A percentile compares a stretch with the other conserved stretches of the same genome.
Evolutionary conservation across 2,888 invertebrate genomes (phyloP).

Genomic region (Notodonta dromedarius): DNA sequence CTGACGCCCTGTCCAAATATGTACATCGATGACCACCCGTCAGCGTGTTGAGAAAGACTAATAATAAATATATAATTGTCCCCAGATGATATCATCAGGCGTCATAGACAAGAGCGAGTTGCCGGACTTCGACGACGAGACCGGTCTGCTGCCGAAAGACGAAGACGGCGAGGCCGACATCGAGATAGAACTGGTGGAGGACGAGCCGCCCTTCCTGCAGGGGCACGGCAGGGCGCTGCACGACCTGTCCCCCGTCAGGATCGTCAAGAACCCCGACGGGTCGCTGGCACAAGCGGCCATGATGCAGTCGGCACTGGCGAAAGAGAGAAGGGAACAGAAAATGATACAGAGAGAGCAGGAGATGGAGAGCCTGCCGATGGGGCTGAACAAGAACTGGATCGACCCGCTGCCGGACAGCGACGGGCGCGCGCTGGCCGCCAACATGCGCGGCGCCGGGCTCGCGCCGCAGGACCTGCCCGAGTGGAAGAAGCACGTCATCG

Average conservation of each 20-base stretch:
- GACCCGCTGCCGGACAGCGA: slow-evolving; percentile 96
- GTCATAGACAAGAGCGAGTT: slow-evolving; percentile 96
- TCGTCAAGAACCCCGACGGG: slow-evolving; percentile 99
- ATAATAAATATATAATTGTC: too few relatives aligned
- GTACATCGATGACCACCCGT: too few relatives aligned
- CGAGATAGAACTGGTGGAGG: slow-evolving; percentile 99
- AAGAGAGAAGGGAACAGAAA: slow-evolving; percentile 98
- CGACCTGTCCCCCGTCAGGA: slow-evolving; percentile 96
- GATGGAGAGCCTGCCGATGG: slow-evolving; percentile 91
- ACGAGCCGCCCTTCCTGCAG: slow-evolving; percentile 98
- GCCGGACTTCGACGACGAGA: slow-evolving; percentile 99
- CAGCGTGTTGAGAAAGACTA: too few relatives aligned
- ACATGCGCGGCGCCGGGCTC: slow-evolving; percentile 93
- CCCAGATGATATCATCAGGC: slow-evolving; percentile 94
- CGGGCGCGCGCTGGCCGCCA: slow-evolving; percentile 88
- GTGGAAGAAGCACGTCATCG: slow-evolving; percentile 99
- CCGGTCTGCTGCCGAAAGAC: slow-evolving; percentile 95
- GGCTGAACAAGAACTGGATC: slow-evolving; percentile 96
- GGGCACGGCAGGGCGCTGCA: slow-evolving; percentile 96
- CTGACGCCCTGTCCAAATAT: too few relatives aligned
- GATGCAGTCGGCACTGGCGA: slow-evolving; percentile 99
- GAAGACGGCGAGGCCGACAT: slow-evolving; percentile 98
- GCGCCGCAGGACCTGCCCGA: slow-evolving; percentile 97
- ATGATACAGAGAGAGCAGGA: slow-evolving; percentile 97
- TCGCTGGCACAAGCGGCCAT: slow-evolving; percentile 99